Evolutionary conservation across 1,140 invertebrate genomes (phyloP), one percentile per base, ranked within the genome.

Genomic region (Stenopsyche tienmushanensis): DNA sequence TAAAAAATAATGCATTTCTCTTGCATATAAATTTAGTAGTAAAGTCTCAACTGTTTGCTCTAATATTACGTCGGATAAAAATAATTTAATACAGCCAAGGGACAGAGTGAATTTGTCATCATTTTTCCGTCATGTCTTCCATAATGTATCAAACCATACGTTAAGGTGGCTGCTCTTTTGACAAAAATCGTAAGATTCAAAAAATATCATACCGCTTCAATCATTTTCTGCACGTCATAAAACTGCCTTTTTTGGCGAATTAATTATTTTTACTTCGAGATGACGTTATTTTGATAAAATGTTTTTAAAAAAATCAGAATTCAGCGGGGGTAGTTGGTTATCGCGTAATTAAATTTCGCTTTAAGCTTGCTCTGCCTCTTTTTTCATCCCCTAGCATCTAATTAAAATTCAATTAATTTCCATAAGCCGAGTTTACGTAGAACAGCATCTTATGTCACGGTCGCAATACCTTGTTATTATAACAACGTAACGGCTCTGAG

Each of bases 401-500:
- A 60, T 60, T 60, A 60, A 60, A 60, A 60, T 60, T 60, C 57
- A 60, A 60, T 60, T 47, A 60, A 60, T 60, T 34, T 60, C 17
- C 57, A 60, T 60, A 60, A 39, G 44, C 17, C 57, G 57, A 24
- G 55, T 15, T 26, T 26, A 58, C 55, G 13, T 45, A 58, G 55
- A 17, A 24, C 20, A 21, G 8, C 24, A 18, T 54, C 24, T 24
- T 24, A 23, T 60, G 57, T 60, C 57, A 60, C 57, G 57, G 57
- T 18, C 29, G 41, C 64, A 52, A 53, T 54, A 69, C 62, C 62
- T 62, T 54, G 62, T 69, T 64, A 64, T 42, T 62, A 64, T 24
- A 64, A 29, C 52, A 29, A 45, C 18, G 3, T 52, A 52, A 29
- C 44, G 52, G 42, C 1, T 26, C 29, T 18, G 47, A 54, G 53